These are phyloP conservation scores for Nesoenas mayeri DNA, from an alignment of 2,113 vertebrate species.

Conservation along the genomic window DNA sequence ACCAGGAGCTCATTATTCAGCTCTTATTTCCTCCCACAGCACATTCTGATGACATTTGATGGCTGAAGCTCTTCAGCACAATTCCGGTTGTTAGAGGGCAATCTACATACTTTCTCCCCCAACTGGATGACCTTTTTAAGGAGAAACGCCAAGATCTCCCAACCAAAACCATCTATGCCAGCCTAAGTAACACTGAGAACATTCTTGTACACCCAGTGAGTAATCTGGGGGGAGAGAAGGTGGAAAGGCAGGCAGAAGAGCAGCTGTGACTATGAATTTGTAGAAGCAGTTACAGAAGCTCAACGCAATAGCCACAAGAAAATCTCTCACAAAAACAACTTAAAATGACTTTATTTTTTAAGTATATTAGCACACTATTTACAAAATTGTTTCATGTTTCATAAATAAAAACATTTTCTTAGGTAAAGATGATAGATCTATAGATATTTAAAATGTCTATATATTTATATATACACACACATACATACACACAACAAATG, in stretches of 20 bases:
- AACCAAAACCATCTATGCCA: background rate
- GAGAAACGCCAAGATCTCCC: background rate
- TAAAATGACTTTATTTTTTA: constrained; percentile 77
- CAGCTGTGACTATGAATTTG: background rate
- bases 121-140: background rate
- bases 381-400: constrained; percentile 73
- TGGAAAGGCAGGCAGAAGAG: background rate
- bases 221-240: background rate
- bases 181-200: background rate
- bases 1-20: background rate
- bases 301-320: background rate
- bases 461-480: constrained; percentile 39
- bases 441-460: constrained; percentile 76
- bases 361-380: constrained; percentile 80
- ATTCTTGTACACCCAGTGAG: background rate
- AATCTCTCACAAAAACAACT: constrained; percentile 68
- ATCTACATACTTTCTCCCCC: background rate
- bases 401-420: constrained; percentile 78
- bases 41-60: background rate
- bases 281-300: background rate
- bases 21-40: background rate
- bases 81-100: background rate
- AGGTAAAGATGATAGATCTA: constrained; percentile 73
- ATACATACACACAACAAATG: constrained; percentile 10
- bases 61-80: background rate